These are phyloP conservation scores for Andrena flavipes DNA, from an alignment of 2,888 invertebrate genomes.

Conservation along the genomic window DNA sequence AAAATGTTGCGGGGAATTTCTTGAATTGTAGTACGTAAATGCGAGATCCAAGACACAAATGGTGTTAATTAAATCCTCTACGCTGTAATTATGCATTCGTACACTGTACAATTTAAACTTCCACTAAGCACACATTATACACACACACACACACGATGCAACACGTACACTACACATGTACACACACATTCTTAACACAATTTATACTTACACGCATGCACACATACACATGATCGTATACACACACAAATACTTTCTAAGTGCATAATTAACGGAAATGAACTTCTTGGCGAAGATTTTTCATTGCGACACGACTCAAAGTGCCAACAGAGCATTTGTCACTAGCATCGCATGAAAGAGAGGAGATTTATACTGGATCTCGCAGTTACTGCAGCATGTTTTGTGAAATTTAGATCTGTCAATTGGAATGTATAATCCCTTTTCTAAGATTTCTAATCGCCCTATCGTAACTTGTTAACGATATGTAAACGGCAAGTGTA, in stretches of 20 bases:
- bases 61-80: neutral
- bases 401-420: slow-evolving; percentile 6
- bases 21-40: slow-evolving; percentile 12
- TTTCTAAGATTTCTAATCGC: slow-evolving; percentile 45
- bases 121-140: neutral
- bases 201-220: neutral
- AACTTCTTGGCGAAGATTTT: slow-evolving; percentile 5
- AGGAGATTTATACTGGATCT: slow-evolving; percentile 4
- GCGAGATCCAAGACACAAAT: slow-evolving; percentile 7
- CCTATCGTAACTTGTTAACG: slow-evolving; percentile 16
- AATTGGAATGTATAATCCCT: slow-evolving; percentile 13
- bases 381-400: neutral
- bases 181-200: slow-evolving; percentile 8
- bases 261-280: neutral
- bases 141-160: neutral
- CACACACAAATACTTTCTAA: neutral
- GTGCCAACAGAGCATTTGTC: slow-evolving; percentile 15
- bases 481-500: slow-evolving; percentile 46
- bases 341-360: neutral
- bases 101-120: slow-evolving; percentile 7
- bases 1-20: neutral
- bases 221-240: neutral
- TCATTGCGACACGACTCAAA: slow-evolving; percentile 3
- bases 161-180: slow-evolving; percentile 6
- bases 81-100: neutral